Percentiles rank a stretch among this genome's conserved stretches.
phyloP scores from a whole-genome alignment of 2,888 invertebrate genomes.

The Machimus atricapillus region DNA sequence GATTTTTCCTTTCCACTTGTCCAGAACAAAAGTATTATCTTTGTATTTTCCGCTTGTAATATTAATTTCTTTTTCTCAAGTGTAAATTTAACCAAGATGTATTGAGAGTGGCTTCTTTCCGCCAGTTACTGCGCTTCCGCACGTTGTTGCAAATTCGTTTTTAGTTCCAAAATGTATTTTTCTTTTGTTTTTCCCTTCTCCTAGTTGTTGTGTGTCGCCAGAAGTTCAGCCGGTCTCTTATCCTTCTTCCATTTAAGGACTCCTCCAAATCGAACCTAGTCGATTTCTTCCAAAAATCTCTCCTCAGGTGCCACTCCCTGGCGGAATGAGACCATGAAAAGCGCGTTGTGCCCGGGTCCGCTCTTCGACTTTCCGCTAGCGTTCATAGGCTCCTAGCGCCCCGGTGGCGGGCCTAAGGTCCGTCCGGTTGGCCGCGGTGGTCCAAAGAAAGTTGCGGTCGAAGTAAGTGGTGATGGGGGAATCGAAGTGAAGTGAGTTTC shows the following conservation, averaged over 20 bases:
- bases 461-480: not conserved
- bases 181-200: not conserved
- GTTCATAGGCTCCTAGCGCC: not conserved
- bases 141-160: not conserved
- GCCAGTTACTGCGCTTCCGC: not conserved
- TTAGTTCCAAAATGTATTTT: not conserved
- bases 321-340: constrained; percentile 11
- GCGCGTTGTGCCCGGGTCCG: not conserved
- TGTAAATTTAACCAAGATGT: not conserved
- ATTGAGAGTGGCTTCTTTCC: not conserved
- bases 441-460: not conserved
- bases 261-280: not conserved
- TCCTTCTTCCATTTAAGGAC: constrained; percentile 27
- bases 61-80: not conserved
- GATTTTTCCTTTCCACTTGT: constrained; percentile 52
- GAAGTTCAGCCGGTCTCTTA: not conserved
- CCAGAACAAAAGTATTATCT: not conserved
- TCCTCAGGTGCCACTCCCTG: not conserved
- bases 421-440: not conserved
- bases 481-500: not conserved
- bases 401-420: not conserved
- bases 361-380: not conserved
- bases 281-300: not conserved
- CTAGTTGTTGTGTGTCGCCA: not conserved
- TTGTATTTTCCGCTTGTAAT: not conserved